Evolutionary conservation across 1,140 invertebrate genomes (phyloP).

Genomic region (Pogonomyrmex barbatus): DNA sequence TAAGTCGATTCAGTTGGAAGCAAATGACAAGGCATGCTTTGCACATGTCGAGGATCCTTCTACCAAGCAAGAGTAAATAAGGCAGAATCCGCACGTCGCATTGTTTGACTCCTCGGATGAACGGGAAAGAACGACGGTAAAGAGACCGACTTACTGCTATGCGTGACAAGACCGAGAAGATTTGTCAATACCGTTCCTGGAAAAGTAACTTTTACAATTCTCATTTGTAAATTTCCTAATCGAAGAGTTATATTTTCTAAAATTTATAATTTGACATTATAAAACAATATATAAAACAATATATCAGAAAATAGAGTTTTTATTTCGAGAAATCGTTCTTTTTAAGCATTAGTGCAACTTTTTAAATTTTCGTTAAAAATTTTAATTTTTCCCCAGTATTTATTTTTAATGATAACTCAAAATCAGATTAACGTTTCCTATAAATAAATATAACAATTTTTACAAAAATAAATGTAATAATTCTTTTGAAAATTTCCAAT

Average conservation of each 20-base stretch:
- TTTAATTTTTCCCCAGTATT: neutral
- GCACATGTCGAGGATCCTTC: constrained; percentile 78
- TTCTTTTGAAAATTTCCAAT: neutral
- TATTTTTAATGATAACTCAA: neutral
- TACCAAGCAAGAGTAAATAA: constrained; percentile 79
- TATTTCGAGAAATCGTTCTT: neutral
- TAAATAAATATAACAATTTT: neutral
- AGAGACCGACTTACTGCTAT: constrained; percentile 75
- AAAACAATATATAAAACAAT: neutral
- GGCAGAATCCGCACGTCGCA: constrained; percentile 81
- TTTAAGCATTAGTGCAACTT: neutral
- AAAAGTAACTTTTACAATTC: constrained; percentile 53
- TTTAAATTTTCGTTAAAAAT: neutral
- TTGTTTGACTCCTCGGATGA: constrained; percentile 81
- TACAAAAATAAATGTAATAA: neutral
- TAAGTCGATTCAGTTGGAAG: constrained; percentile 80
- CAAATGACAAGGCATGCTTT: constrained; percentile 83
- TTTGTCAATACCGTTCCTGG: constrained; percentile 78
- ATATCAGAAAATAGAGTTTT: neutral
- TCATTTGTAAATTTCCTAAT: neutral
- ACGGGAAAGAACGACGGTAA: constrained; percentile 80
- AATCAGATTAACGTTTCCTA: neutral
- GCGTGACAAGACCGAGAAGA: constrained; percentile 77
- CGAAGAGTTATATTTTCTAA: neutral
- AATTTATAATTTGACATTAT: neutral